Evolutionary conservation across 2,888 invertebrate species (phyloP).

Genomic region (Parapristionchus giblindavisi): DNA sequence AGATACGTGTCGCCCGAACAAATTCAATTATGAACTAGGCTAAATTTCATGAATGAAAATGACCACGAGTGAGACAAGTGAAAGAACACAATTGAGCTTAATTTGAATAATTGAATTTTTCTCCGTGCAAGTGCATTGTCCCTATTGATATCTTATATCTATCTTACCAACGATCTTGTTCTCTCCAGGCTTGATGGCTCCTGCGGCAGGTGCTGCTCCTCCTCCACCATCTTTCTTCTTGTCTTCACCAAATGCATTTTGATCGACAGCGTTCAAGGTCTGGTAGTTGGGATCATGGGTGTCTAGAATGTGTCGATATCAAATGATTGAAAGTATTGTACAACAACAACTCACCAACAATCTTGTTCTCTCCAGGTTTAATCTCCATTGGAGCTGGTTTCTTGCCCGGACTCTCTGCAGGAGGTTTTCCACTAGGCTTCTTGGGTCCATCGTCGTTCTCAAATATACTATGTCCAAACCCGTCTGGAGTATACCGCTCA

Average conservation of each 20-base stretch:
- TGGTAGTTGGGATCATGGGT: constrained; percentile 31
- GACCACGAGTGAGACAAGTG: no score
- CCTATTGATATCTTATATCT: background rate
- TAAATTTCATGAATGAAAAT: no score
- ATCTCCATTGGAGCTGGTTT: constrained; percentile 3
- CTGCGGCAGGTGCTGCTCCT: constrained; percentile 7
- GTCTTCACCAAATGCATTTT: background rate
- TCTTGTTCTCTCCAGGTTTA: constrained; percentile 28
- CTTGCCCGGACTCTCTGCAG: no score
- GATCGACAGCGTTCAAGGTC: constrained; percentile 13
- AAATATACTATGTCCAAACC: no score
- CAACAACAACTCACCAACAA: constrained; percentile 13
- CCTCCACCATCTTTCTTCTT: background rate
- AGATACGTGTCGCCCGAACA: no score
- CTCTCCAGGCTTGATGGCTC: constrained; percentile 20
- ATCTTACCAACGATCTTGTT: constrained; percentile 20
- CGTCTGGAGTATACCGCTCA: no score
- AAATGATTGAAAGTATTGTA: no score
- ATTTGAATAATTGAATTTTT: background rate
- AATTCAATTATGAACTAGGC: no score
- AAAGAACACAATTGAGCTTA: background rate
- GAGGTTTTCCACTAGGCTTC: no score
- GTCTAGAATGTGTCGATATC: constrained; percentile 1
- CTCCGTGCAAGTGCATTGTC: background rate
- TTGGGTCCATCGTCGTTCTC: no score